Percentiles rank a stretch among this genome's conserved stretches.
phyloP scores from a whole-genome alignment of 1,140 invertebrate genomes.

The Chymomyza costata region DNA sequence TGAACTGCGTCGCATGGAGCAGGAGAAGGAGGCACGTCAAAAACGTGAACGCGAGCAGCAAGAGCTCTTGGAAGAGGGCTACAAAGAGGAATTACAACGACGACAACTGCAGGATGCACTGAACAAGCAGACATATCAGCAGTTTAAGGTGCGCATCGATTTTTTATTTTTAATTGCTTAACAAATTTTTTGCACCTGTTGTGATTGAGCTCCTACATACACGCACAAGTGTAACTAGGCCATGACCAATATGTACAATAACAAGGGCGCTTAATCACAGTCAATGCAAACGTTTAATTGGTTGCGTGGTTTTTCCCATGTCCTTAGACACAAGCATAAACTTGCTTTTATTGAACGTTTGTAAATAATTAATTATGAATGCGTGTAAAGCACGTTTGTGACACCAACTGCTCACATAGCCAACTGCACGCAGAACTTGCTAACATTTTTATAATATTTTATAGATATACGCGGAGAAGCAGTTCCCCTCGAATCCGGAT shows the following conservation, averaged over 20 bases:
- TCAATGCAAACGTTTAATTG: no score
- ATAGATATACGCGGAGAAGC: slow-evolving; percentile 92
- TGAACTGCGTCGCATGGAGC: slow-evolving; percentile 73
- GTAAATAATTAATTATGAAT: no score
- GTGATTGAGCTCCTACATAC: no score
- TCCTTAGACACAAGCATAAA: no score
- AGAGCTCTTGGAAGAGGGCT: slow-evolving; percentile 78
- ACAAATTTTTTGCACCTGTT: slow-evolving; percentile 38
- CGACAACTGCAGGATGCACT: slow-evolving; percentile 95
- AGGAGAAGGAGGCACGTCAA: slow-evolving; percentile 75
- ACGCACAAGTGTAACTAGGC: no score
- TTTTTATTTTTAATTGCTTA: slow-evolving; percentile 6
- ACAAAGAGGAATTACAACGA: slow-evolving; percentile 81
- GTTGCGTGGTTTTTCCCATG: no score
- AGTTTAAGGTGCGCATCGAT: slow-evolving; percentile 82
- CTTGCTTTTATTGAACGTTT: no score
- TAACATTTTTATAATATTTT: slow-evolving; percentile 1
- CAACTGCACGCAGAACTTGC: no score
- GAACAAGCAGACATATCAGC: slow-evolving; percentile 96
- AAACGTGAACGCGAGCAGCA: slow-evolving; percentile 76
- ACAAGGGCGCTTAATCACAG: no score
- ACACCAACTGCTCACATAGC: no score
- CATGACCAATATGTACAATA: slow-evolving; percentile 93
- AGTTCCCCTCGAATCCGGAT: slow-evolving; percentile 92
- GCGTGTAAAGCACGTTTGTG: no score